These are phyloP conservation scores for Ylistrum balloti DNA, from an alignment of 1,140 invertebrate genomes.

Conservation along the genomic window DNA sequence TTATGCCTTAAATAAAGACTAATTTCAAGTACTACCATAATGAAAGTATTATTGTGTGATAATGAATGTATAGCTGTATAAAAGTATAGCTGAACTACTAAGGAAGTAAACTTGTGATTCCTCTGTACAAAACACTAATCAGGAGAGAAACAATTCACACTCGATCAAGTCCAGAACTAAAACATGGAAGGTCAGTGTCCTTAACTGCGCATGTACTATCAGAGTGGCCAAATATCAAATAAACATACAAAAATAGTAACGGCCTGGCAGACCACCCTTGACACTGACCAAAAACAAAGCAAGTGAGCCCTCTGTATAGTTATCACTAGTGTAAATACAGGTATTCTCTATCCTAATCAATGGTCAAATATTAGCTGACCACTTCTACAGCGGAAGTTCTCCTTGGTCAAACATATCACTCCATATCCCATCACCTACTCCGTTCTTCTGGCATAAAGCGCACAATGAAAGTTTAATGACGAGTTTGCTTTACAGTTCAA, in stretches of 20 bases:
- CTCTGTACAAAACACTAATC: too few relatives aligned
- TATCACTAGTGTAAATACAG: not conserved
- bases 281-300: not conserved
- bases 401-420: not conserved
- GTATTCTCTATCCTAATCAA: not conserved
- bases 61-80: too few relatives aligned
- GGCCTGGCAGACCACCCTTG: not conserved
- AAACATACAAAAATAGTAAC: not conserved
- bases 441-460: not conserved
- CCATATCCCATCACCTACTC: not conserved
- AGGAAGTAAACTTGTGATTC: too few relatives aligned
- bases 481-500: constrained; percentile 17
- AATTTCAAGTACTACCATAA: too few relatives aligned
- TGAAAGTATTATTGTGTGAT: too few relatives aligned
- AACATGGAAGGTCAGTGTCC: not conserved
- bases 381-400: constrained; percentile 2
- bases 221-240: constrained; percentile 9
- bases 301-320: not conserved
- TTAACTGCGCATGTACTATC: not conserved
- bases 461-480: constrained; percentile 35
- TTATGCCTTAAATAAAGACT: not conserved
- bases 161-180: not conserved
- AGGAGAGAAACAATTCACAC: not conserved
- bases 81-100: too few relatives aligned
- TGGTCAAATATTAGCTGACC: constrained; percentile 33